Conservation (phyloP, 2,888 invertebrate species). For the Leptarthrus brevirostris region DNA sequence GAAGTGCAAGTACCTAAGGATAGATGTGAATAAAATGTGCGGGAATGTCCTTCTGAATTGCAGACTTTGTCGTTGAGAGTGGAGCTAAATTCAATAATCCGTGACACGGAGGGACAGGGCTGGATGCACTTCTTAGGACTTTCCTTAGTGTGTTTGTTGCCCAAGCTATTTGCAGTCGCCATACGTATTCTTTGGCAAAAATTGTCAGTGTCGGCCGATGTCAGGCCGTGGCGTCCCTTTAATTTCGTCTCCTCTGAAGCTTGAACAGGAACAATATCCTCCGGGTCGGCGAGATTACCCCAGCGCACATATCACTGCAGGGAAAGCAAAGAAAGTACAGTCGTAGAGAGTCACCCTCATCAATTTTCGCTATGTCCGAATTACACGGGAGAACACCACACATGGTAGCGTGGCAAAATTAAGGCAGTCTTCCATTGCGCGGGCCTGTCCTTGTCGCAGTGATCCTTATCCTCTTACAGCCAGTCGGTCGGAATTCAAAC, state of each 20-base stretch:
- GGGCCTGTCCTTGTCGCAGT: slow-evolving; percentile 19
- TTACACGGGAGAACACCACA: slow-evolving; percentile 43
- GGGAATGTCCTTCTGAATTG: slow-evolving; percentile 29
- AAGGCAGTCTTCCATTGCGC: slow-evolving; percentile 26
- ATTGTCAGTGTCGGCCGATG: slow-evolving; percentile 29
- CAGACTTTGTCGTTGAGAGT: slow-evolving; percentile 1
- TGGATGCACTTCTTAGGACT: slow-evolving; percentile 19
- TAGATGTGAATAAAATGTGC: slow-evolving; percentile 45
- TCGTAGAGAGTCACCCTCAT: slow-evolving; percentile 51
- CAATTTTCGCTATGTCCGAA: slow-evolving; percentile 53
- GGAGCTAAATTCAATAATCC: slow-evolving; percentile 52
- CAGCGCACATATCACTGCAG: slow-evolving; percentile 14
- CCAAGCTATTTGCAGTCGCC: slow-evolving; percentile 45
- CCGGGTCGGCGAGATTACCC: slow-evolving; percentile 9
- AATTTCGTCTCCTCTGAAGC: slow-evolving; percentile 1
- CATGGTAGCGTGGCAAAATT: slow-evolving; percentile 43
- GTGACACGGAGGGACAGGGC: slow-evolving; percentile 39
- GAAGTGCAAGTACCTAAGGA: slow-evolving; percentile 44
- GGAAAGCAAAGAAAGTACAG: slow-evolving; percentile 45
- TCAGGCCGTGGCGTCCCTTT: slow-evolving; percentile 23
- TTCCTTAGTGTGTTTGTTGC: slow-evolving; percentile 16
- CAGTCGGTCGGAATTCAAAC: slow-evolving; percentile 43
- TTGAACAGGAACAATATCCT: slow-evolving; percentile 31
- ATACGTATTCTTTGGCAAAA: slow-evolving; percentile 38
- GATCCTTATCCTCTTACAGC: slow-evolving; percentile 41